These are phyloP conservation scores for Etheostoma nigrum DNA, from an alignment of 2,797 vertebrate species.

Conservation along the genomic window DNA sequence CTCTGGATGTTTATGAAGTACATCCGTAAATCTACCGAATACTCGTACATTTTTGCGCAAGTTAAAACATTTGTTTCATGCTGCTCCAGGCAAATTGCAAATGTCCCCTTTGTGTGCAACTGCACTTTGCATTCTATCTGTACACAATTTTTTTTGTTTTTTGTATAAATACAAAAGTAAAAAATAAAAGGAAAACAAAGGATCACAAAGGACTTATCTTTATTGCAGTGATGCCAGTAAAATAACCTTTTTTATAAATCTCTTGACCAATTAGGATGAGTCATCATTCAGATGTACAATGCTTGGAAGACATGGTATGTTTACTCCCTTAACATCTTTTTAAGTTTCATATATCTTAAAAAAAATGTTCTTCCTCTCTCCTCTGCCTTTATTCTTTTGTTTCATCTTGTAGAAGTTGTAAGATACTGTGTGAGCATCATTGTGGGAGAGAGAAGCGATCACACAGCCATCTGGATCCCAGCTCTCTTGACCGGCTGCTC, in stretches of 20 bases:
- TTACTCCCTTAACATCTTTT: constrained; percentile 29
- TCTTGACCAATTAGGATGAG: constrained; percentile 33
- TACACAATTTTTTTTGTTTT: no score
- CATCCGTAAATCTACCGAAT: no score
- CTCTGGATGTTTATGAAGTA: no score
- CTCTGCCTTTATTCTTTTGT: background rate
- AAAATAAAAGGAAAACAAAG: background rate
- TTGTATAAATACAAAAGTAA: background rate
- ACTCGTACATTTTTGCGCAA: background rate
- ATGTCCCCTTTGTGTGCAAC: no score
- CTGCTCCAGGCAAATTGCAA: no score
- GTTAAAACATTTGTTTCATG: background rate
- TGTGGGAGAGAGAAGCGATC: constrained; percentile 32
- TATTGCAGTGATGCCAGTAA: constrained; percentile 16
- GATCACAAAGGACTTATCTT: background rate
- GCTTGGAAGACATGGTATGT: constrained; percentile 21
- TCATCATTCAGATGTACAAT: constrained; percentile 28
- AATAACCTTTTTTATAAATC: constrained; percentile 36
- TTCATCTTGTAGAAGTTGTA: constrained; percentile 22
- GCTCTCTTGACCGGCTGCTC: constrained; percentile 61
- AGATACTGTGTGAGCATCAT: background rate
- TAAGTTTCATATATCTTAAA: background rate
- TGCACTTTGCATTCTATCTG: no score
- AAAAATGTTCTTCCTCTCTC: background rate
- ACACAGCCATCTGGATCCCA: constrained; percentile 54